Conservation (phyloP, 2,113 vertebrate species). For the Acrocephalus arundinaceus region DNA sequence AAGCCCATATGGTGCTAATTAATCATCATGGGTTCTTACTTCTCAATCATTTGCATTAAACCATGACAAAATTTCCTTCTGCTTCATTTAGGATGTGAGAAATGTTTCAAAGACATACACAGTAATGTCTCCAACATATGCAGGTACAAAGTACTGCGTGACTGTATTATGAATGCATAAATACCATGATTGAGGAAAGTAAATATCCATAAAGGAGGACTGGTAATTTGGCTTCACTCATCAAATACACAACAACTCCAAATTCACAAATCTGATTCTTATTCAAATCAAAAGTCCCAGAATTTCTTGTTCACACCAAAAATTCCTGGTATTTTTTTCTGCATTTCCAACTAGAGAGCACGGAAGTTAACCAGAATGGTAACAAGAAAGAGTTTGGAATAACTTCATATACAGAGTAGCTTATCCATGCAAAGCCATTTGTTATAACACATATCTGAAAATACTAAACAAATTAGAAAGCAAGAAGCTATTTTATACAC, state of each 20-base stretch:
- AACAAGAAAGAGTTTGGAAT: background rate
- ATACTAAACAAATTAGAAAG: background rate
- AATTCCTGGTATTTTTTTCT: background rate
- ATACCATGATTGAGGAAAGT: background rate
- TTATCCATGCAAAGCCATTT: background rate
- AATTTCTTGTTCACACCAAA: background rate
- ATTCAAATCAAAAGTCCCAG: background rate
- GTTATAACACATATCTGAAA: background rate
- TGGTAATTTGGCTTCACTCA: background rate
- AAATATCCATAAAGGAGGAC: background rate
- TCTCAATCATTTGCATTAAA: background rate
- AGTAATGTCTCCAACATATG: background rate
- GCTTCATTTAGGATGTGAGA: background rate
- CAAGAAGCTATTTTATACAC: background rate
- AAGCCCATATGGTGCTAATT: background rate
- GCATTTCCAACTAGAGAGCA: background rate
- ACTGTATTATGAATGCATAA: background rate
- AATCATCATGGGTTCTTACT: background rate
- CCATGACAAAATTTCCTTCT: background rate
- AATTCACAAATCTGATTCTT: background rate
- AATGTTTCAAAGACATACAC: background rate
- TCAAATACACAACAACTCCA: background rate
- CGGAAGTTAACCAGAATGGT: background rate
- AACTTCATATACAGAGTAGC: background rate
- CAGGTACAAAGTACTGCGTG: background rate